phyloP scores from a whole-genome alignment of 2,888 invertebrate genomes.

The Mythimna lalbum region DNA sequence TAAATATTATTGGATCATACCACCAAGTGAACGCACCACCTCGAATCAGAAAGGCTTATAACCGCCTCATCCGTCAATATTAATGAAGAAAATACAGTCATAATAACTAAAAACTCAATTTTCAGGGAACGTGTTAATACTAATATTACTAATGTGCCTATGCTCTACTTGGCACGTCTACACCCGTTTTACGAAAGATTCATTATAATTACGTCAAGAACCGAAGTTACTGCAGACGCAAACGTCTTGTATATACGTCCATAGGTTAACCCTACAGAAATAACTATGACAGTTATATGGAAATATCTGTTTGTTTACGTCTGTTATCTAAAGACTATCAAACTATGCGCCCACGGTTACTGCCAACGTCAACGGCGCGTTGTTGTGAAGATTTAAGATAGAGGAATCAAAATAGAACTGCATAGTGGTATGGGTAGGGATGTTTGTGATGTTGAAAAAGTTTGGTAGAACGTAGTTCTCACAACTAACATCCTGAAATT shows the following conservation, averaged over 20 bases:
- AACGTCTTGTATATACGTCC: conserved; percentile 32
- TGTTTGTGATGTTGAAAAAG: background rate
- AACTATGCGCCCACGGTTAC: conserved; percentile 28
- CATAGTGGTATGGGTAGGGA: background rate
- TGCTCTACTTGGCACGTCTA: conserved; percentile 69
- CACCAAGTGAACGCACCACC: background rate
- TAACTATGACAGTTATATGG: conserved; percentile 56
- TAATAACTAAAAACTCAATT: conserved; percentile 26
- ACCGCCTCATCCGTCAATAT: background rate
- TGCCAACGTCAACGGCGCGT: conserved; percentile 25
- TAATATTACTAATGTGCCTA: conserved; percentile 47
- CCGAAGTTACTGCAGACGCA: conserved; percentile 55
- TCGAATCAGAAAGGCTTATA: background rate
- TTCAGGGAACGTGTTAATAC: conserved; percentile 36
- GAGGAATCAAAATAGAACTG: conserved; percentile 20
- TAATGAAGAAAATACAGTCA: background rate
- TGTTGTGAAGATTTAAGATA: conserved; percentile 16
- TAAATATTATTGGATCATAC: background rate
- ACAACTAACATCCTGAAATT: background rate
- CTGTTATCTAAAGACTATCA: conserved; percentile 48
- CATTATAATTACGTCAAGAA: conserved; percentile 62
- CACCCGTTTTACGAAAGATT: conserved; percentile 69
- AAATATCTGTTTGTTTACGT: conserved; percentile 54
- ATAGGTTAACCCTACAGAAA: conserved; percentile 46
- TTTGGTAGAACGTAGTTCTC: background rate